Evolutionary conservation across 2,113 vertebrate genomes (phyloP), one percentile per base, ranked within the genome.

Genomic region (Corapipo altera): DNA sequence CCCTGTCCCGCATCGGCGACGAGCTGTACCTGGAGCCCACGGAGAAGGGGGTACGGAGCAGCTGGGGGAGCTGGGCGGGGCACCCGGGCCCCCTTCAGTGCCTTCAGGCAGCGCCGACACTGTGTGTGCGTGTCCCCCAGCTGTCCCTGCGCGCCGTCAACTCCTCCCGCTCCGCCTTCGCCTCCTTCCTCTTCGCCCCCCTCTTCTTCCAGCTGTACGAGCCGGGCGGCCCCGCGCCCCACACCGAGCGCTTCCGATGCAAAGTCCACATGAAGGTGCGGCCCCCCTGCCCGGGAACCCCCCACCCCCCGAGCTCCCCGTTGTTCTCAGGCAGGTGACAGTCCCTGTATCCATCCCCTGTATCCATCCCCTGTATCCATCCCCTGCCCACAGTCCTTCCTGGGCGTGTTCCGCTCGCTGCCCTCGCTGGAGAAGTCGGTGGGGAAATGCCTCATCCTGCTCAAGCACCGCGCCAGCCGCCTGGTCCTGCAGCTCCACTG

Each of bases 221-320:
- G 72, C 49, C 52, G 1, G 76, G 89, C 12, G 7, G 19, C 12
- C 4, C 62, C 23, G 41, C 59, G 15, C 89, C 93, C 14, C 69
- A 95, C 67, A 3, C 11, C 0, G 91, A 97, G 30, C 51, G 43
- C 11, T 98, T 98, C 84, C 98, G 98, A 93, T 99, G 99, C 96
- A 99, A 99, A 96, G 98, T 99, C 77, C 97, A 97, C 83, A 99
- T 99, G 98, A 99, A 99, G 99, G 99, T 99, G 85, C 77, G 54
- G 5, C 5, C 5, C 44, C 39, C 54, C 37, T 9, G 27, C 12
- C 44, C 0, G 0, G 27, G 9, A 11, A 24, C 23, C 14, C 22
- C 3, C 2, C 65, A n/a, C 62, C 32, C 15, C 39, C 35, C 62
- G 2, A 27, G 37, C 28, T 9, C 15, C 39, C n/a, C 1, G 0